These are phyloP conservation scores for Triplophysa tibetana DNA, from an alignment of 2,113 vertebrate genomes.

Conservation along the genomic window DNA sequence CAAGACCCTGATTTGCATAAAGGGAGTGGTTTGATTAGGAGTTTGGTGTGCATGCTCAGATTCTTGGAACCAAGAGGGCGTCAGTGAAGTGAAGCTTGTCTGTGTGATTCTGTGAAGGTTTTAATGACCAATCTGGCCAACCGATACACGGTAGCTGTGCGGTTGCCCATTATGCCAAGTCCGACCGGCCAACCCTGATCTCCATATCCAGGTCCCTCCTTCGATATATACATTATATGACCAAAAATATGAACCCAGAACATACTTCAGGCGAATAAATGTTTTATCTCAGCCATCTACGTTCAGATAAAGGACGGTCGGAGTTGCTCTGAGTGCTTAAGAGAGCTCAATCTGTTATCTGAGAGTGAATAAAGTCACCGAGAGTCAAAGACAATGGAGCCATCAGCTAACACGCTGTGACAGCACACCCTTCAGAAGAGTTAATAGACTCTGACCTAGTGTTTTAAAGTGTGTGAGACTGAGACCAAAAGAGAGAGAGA, in stretches of 20 bases:
- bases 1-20: conserved; percentile 73
- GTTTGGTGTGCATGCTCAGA: conserved; percentile 39
- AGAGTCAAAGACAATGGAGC: conserved; percentile 46
- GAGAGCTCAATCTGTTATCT: conserved; percentile 33
- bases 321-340: conserved; percentile 31
- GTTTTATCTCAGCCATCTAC: conserved; percentile 36
- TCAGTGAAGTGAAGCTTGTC: conserved; percentile 40
- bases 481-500: background rate
- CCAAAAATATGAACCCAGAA: background rate
- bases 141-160: no score
- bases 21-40: conserved; percentile 50
- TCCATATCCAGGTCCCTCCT: no score
- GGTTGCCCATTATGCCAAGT: no score
- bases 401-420: conserved; percentile 46
- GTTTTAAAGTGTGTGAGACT: conserved; percentile 27
- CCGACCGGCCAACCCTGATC: no score
- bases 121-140: background rate
- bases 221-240: no score
- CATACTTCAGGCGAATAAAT: conserved; percentile 36
- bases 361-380: conserved; percentile 12
- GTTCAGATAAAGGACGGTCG: conserved; percentile 24
- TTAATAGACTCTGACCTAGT: conserved; percentile 42
- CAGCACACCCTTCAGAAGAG: conserved; percentile 45
- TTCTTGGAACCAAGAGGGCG: conserved; percentile 30
- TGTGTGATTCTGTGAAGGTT: background rate